Base-by-base conservation (phyloP, 2,113 vertebrate genomes). In the Amphilophus citrinellus region DNA sequence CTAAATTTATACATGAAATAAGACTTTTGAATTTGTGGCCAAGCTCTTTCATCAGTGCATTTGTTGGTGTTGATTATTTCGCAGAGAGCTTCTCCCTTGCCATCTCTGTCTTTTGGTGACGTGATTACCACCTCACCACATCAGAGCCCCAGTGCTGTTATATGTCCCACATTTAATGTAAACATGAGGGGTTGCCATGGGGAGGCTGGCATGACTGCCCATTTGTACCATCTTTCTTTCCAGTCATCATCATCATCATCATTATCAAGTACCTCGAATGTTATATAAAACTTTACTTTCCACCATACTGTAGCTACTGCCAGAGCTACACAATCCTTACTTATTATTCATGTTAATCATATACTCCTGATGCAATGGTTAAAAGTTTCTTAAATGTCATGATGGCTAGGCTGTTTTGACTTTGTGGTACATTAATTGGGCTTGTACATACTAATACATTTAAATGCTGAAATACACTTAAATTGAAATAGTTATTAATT, bases 1-100 rank as follows among this genome's bases (percentile, higher is more conserved):
- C 83, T 92, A 62, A 76, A 68, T 77, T 11, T 79, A 79, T 89
- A 76, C 76, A 15, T 13, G 4, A 86, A 89, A 83, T 3, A 63
- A 90, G 82, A 5, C 68, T 60, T 85, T 87, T 79, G 76, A 84
- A 73, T 81, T 10, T 35, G 83, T 10, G n/a, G 84, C 83, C 76
- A 27, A 62, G 22, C 20, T 50, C 90, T 88, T 87, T 92, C 87
- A 88, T 90, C 84, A 86, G 83, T 3, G 62, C 62, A 68, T 83
- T 77, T 75, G 76, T 80, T 91, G 77, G 58, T 86, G 85, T 80
- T 79, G 88, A 88, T 91, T 57, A 5, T 66, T 76, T 77, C 83
- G 85, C 81, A 83, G 7, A 83, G 79, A 77, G 78, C 80, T 24
- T 84, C 65, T 87, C 84, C 39, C 56, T 24, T 68, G 85, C 58